Evolutionary conservation across 1,140 invertebrate genomes (phyloP).

Genomic region (Drosophila eugracilis): DNA sequence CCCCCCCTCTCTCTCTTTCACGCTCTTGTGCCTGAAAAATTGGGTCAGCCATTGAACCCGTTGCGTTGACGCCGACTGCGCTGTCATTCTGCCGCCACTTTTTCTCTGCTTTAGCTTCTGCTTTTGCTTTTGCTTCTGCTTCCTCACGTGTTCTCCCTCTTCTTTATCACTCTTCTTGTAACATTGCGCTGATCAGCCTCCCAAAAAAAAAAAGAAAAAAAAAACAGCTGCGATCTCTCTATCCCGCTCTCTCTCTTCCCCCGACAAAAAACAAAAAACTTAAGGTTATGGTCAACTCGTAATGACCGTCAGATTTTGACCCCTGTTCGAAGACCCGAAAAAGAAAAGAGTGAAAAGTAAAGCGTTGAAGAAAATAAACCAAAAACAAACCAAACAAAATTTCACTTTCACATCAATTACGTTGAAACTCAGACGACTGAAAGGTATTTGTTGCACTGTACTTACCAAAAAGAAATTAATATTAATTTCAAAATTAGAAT

Average conservation of each 20-base stretch:
- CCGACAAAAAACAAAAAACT: conserved; percentile 24
- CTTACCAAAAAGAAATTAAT: conserved; percentile 14
- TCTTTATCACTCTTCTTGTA: conserved; percentile 6
- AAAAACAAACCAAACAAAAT: conserved; percentile 53
- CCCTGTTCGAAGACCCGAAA: conserved; percentile 26
- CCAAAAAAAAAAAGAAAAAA: conserved; percentile 10
- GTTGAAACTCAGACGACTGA: conserved; percentile 29
- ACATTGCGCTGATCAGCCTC: conserved; percentile 29
- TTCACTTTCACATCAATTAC: conserved; percentile 83
- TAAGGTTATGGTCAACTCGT: conserved; percentile 77
- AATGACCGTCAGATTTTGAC: conserved; percentile 50
- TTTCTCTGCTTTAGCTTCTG: conserved; percentile 19
- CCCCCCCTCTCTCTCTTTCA: conserved; percentile 47
- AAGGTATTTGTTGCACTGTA: conserved; percentile 47
- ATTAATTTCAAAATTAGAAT: background rate
- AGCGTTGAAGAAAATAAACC: conserved; percentile 13
- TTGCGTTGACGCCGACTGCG: conserved; percentile 59
- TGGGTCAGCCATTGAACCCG: conserved; percentile 83
- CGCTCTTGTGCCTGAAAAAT: conserved; percentile 69
- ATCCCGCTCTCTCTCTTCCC: conserved; percentile 3
- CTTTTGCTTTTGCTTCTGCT: conserved; percentile 7
- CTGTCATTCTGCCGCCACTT: conserved; percentile 22
- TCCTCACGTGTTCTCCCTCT: conserved; percentile 65
- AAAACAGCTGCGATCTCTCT: conserved; percentile 40
- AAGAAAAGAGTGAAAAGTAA: conserved; percentile 40